phyloP scores from a whole-genome alignment of 2,888 invertebrate species.

The Theretra japonica region DNA sequence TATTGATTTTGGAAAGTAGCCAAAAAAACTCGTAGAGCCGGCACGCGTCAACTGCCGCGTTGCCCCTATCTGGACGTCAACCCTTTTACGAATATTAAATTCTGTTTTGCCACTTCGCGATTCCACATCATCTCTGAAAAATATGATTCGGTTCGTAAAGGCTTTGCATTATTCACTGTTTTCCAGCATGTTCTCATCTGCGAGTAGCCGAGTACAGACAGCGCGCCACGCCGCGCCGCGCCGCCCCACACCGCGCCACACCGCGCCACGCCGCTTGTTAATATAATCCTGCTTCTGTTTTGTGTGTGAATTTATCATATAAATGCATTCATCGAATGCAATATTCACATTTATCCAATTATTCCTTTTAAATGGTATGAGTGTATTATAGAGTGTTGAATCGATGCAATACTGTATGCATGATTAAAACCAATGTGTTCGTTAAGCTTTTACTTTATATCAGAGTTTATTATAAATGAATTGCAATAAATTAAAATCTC shows the following conservation, averaged over 20 bases:
- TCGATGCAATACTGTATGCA: background rate
- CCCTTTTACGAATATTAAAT: slow-evolving; percentile 85
- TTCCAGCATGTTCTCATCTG: slow-evolving; percentile 51
- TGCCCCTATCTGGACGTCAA: slow-evolving; percentile 80
- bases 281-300: slow-evolving; percentile 16
- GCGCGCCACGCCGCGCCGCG: slow-evolving; percentile 10
- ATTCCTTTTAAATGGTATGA: slow-evolving; percentile 7
- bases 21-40: slow-evolving; percentile 81
- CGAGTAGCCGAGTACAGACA: background rate
- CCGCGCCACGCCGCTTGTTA: slow-evolving; percentile 23
- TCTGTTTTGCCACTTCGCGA: slow-evolving; percentile 84
- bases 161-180: slow-evolving; percentile 75
- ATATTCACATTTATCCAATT: slow-evolving; percentile 26
- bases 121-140: slow-evolving; percentile 77
- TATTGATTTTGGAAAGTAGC: slow-evolving; percentile 84
- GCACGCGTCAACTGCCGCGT: slow-evolving; percentile 82
- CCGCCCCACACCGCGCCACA: background rate
- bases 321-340: slow-evolving; percentile 22
- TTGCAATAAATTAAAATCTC: background rate
- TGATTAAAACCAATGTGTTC: slow-evolving; percentile 16
- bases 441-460: background rate
- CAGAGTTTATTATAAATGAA: too few relatives aligned
- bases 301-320: slow-evolving; percentile 20
- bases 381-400: slow-evolving; percentile 6
- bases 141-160: slow-evolving; percentile 74